Base-by-base conservation (phyloP, 2,113 vertebrate genomes). In the Enhydra lutris region DNA sequence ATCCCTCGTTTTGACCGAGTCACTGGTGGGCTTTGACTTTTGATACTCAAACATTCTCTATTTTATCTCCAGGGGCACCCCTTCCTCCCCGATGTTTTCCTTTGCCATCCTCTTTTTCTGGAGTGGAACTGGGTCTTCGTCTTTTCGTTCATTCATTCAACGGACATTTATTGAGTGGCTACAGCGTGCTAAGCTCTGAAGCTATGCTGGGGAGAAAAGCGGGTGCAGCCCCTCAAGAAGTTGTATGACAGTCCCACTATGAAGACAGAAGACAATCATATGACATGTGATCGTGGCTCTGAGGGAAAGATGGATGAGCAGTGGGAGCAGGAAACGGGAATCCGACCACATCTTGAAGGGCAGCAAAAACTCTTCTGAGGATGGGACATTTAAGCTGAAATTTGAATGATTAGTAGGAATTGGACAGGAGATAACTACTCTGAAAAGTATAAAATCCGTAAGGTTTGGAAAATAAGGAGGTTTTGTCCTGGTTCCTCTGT, bases 341-440 rank as follows among this genome's bases (percentile, higher is more conserved):
- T 50, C 34, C 31, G 39, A 34, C 83, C 29, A 39, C 47, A 20
- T 57, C 69, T 83, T 83, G 45, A 45, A 93, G 67, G 36, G 26
- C 17, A 73, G 34, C 3, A 47, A 78, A 82, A 65, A 34, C 50
- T 52, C 90, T 61, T 61, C 93, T 82, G 52, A 57, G 78, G 59
- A 83, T 83, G 52, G 73, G 59, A 91, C 29, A 89, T 81, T 88
- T 95, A 80, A 91, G 57, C 24, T 80, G 50, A 95, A 97, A 97
- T 85, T 79, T 94, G 50, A 93, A 81, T 10, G 15, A 50, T 79
- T 84, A 29, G 34, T 88, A 57, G 26, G 31, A 94, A 91, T 85
- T 91, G 29, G 8, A 20, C 55, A 78, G 87, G 69, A 55, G 26
- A 91, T 42, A 93, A 85, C 31, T 55, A 4, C 80, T 89, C 34